Percentiles rank a stretch among this genome's conserved stretches.
Conservation (phyloP, 2,797 vertebrate species). For the Ctenopoma multispine region DNA sequence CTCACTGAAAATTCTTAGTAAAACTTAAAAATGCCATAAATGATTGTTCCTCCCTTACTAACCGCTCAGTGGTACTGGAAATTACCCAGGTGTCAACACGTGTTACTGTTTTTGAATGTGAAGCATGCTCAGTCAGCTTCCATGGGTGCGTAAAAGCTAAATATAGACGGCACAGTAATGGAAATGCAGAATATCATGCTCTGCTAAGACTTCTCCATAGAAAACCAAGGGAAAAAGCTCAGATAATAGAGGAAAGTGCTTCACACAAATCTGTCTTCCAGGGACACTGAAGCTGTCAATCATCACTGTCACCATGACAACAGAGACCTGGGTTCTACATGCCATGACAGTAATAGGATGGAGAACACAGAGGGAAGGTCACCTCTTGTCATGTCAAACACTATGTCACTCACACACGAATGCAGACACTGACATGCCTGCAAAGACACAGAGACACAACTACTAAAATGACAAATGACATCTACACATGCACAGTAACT, state of each 20-base stretch:
- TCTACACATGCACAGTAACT: constrained; percentile 22
- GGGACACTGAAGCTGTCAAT: constrained; percentile 73
- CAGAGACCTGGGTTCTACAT: constrained; percentile 62
- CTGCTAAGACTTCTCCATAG: constrained; percentile 26
- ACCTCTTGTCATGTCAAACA: constrained; percentile 79
- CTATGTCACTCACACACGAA: constrained; percentile 45
- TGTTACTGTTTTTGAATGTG: constrained; percentile 24
- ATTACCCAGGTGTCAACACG: constrained; percentile 30
- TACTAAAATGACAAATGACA: constrained; percentile 36
- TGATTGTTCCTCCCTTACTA: constrained; percentile 9
- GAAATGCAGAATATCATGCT: constrained; percentile 40
- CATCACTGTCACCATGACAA: constrained; percentile 76
- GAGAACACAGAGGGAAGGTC: constrained; percentile 77
- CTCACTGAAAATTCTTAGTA: constrained; percentile 7
- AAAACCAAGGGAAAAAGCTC: constrained; percentile 47
- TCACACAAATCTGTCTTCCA: constrained; percentile 72
- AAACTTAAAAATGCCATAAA: constrained; percentile 29
- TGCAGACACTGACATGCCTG: constrained; percentile 26
- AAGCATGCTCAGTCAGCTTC: constrained; percentile 9
- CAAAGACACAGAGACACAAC: constrained; percentile 26
- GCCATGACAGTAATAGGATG: constrained; percentile 66
- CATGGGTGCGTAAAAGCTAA: constrained; percentile 36
- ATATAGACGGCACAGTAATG: constrained; percentile 19
- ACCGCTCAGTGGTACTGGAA: constrained; percentile 10
- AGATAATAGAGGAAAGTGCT: constrained; percentile 62